Base-by-base conservation (phyloP, 2,888 invertebrate species). In the Acronicta leporina region DNA sequence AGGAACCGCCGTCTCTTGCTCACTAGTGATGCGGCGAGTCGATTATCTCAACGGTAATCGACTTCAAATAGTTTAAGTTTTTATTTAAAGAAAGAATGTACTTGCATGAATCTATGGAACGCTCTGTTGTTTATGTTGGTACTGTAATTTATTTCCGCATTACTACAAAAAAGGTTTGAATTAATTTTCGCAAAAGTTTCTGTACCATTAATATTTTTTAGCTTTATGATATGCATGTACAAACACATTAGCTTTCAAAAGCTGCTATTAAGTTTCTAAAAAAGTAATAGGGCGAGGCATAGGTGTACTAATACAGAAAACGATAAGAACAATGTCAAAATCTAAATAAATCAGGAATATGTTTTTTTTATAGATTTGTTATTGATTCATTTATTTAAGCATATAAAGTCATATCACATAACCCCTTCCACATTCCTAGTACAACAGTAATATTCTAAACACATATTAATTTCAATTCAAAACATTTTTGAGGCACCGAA, bases 21-120 rank as follows among this genome's bases (percentile, higher is more conserved):
- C 43, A 25, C 40, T 71, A 64, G 62, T 74, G 71, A 52, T 64
- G 71, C 20, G 69, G 48, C 43, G 33, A 49, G 57, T 53, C 49
- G 46, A 50, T 54, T 48, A 57, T 56, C 46, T 56, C 11, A 50
- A 55, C 25, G 30, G 38, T 57, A 47, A 68, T 68, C 71, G 73
- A 71, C 46, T 54, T 41, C 45, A 40, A 38, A 43, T 52, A 44
- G 9, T 44, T 20, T 9, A 15, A 5, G 1, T 38, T 6, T 38
- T 38, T 38, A n/a, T 38, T 2, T 11, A 5, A 11, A n/a, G 13
- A 35, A 5, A 5, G 6, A 5, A 38, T 3, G 35, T 35, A 35
- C 35, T 35, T 2, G 11, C n/a, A 5, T n/a, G n/a, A n/a, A 13
- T n/a, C n/a, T 6, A 6, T 6, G 1, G n/a, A 5, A 6, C n/a